Conservation (phyloP, 2,113 vertebrate genomes). For the Tychaedon coryphoeus region DNA sequence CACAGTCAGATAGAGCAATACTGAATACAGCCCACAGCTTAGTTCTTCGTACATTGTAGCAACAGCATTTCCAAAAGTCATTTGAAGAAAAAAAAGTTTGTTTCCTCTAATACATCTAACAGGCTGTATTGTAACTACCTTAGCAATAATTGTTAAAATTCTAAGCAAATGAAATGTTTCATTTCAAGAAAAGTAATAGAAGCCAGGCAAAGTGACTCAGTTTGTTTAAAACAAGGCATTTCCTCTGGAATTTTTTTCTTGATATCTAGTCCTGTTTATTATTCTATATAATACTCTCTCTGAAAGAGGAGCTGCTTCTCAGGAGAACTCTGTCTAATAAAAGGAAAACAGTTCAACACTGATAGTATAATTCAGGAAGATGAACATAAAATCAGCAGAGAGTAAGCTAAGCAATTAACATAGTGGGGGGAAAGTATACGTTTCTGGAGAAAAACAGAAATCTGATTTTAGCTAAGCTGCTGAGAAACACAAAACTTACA, state of each 20-base stretch:
- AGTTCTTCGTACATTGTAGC: neutral
- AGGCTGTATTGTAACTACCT: neutral
- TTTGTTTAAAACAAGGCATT: slow-evolving; percentile 11
- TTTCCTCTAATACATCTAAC: neutral
- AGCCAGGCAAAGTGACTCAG: slow-evolving; percentile 2
- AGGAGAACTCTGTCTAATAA: slow-evolving; percentile 6
- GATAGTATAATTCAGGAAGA: neutral
- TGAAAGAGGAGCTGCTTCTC: slow-evolving; percentile 13
- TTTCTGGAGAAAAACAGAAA: neutral
- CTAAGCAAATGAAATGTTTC: slow-evolving; percentile 6
- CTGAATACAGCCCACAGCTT: neutral
- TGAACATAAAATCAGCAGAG: neutral
- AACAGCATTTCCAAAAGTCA: neutral
- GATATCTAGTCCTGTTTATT: slow-evolving; percentile 48
- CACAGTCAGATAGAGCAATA: neutral
- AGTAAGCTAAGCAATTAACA: neutral
- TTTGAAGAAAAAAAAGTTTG: neutral
- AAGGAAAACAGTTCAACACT: neutral
- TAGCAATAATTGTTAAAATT: neutral
- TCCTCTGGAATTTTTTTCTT: slow-evolving; percentile 26
- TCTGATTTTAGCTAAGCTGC: neutral
- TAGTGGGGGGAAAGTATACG: neutral
- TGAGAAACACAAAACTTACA: neutral
- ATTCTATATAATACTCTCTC: slow-evolving; percentile 1
- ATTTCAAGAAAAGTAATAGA: neutral